Conservation (phyloP, 1,140 invertebrate genomes). For the Euglossa dilemma region DNA sequence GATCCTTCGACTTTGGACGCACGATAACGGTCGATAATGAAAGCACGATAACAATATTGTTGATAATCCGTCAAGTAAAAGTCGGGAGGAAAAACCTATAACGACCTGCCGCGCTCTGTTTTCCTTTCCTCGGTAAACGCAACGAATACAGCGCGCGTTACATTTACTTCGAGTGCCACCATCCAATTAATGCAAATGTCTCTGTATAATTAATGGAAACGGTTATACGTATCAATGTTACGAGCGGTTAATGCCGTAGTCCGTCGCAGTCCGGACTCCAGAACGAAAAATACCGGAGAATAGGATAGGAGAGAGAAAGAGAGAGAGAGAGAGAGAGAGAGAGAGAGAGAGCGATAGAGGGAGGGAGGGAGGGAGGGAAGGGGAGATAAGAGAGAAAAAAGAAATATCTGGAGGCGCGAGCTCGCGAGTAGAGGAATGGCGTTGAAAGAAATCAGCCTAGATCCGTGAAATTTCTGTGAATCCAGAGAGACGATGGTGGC, state of each 20-base stretch:
- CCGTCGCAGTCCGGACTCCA: background rate
- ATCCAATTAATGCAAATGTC: slow-evolving; percentile 4
- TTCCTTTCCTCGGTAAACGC: background rate
- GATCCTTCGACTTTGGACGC: slow-evolving; percentile 47
- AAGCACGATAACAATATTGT: slow-evolving; percentile 9
- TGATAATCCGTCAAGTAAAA: background rate
- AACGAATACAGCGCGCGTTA: background rate
- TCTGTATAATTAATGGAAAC: slow-evolving; percentile 9
- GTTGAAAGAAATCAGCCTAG: too few species aligned
- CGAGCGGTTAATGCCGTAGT: background rate
- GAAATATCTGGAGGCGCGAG: background rate
- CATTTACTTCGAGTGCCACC: too few species aligned
- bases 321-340: too few species aligned
- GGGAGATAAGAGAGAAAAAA: background rate
- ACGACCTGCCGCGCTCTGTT: background rate
- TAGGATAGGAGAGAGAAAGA: too few species aligned
- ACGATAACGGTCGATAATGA: slow-evolving; percentile 52
- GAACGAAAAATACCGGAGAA: too few species aligned
- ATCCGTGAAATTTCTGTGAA: background rate
- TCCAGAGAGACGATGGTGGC: background rate
- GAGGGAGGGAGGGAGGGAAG: too few species aligned
- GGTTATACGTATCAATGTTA: background rate
- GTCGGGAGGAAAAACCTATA: background rate
- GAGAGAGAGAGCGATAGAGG: too few species aligned
- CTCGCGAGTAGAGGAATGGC: too few species aligned